Evolutionary conservation across 1,140 invertebrate species (phyloP), one percentile per base, ranked within the genome.

Genomic region (Pseudobourletiella spinata): DNA sequence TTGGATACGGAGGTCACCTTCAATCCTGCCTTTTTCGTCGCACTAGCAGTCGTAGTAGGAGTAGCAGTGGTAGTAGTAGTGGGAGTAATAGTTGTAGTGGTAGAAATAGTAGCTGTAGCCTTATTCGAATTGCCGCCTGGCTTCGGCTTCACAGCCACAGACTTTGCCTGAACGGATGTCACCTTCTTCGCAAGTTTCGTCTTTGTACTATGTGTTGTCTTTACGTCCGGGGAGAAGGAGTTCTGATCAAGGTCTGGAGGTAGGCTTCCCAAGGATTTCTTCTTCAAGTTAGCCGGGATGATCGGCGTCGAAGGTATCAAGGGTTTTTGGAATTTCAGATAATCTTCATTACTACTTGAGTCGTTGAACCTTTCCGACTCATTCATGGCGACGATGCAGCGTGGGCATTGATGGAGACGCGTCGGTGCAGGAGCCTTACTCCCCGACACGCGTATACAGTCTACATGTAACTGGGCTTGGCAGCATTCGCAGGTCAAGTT

Each of bases 391-490:
- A 25, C 8, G 30, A 55, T 35, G 25, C 52, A 55, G 3, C 26
- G 20, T 4, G 52, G 52, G 25, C 52, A 55, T 3, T 8, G 32
- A n/a, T 39, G 32, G n/a, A 55, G 22, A 11, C 52, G 3, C 3
- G 4, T 55, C 16, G 59, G 59, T 3, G 14, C 2, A 6, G 50
- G 22, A 4, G 59, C 59, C 44, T 56, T 61, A 30, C 44, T 52
- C 2, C 30, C 59, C 20, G 59, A 32, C 1, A 61, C 59, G 26
- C 35, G 18, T 14, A 61, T 61, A 25, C 59, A 61, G 3, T 55
- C 59, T 11, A 18, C n/a, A 44, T 61, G 59, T 15, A 51, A 46
- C 26, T 54, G 20, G 11, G 59, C 29, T 18, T 20, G 16, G 44
- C 59, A 61, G 8, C 20, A 14, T 18, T 55, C 52, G 29, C 59